phyloP scores from a whole-genome alignment of 2,888 invertebrate species.

The Liposcelis brunnea region DNA sequence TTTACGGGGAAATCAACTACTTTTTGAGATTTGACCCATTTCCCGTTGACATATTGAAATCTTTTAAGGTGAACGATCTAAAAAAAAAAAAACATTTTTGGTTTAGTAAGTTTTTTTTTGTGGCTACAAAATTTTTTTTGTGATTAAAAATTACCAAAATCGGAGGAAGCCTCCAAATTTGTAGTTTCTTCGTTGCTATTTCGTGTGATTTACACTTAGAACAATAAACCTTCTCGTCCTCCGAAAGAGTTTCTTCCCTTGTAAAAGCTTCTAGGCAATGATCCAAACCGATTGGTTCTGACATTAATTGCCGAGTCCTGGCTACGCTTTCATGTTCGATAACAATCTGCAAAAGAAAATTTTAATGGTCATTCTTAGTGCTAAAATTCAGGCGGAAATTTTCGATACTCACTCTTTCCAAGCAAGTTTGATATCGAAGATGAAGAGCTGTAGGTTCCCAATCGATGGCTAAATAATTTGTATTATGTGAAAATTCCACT shows the following conservation, averaged over 20 bases:
- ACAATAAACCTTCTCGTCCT: constrained; percentile 72
- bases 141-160: too few species aligned
- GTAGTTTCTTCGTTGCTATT: constrained; percentile 75
- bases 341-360: constrained; percentile 37
- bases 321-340: constrained; percentile 58
- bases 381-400: not conserved
- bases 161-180: constrained; percentile 82
- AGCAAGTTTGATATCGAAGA: constrained; percentile 64
- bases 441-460: constrained; percentile 92
- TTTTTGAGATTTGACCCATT: constrained; percentile 91
- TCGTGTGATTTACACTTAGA: constrained; percentile 65
- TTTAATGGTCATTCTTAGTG: not conserved
- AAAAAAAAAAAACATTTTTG: constrained; percentile 13
- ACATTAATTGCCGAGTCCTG: constrained; percentile 48
- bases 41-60: constrained; percentile 75
- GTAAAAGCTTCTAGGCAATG: constrained; percentile 80
- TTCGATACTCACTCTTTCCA: constrained; percentile 40
- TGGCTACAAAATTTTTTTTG: too few species aligned
- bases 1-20: constrained; percentile 77
- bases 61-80: constrained; percentile 85
- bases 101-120: not conserved
- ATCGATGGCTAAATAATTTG: constrained; percentile 60
- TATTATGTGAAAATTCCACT: constrained; percentile 22
- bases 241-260: constrained; percentile 57
- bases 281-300: constrained; percentile 68